phyloP scores from a whole-genome alignment of 2,797 vertebrate genomes.

The Lutjanus argentimaculatus region DNA sequence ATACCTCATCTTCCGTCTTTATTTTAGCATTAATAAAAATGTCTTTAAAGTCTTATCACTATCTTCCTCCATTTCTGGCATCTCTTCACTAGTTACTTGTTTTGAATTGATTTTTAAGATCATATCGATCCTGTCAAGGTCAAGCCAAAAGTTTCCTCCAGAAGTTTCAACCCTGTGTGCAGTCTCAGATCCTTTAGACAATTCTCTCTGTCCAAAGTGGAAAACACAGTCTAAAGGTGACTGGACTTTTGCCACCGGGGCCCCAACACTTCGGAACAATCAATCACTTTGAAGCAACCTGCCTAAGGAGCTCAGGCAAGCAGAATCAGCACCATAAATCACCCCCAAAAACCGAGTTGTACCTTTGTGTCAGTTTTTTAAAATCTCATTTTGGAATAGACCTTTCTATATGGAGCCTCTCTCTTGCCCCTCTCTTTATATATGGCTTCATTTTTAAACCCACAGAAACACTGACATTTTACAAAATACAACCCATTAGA shows the following conservation, averaged over 20 bases:
- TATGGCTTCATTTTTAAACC: constrained; percentile 1
- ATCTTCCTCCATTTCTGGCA: constrained; percentile 16
- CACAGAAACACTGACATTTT: constrained; percentile 10
- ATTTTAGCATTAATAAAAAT: constrained; percentile 12
- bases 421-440: constrained; percentile 5
- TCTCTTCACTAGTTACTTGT: constrained; percentile 13
- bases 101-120: constrained; percentile 41
- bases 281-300: constrained; percentile 64
- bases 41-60: neutral
- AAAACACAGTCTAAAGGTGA: constrained; percentile 58
- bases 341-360: constrained; percentile 40
- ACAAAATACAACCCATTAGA: constrained; percentile 1
- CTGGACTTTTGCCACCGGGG: constrained; percentile 57
- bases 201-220: constrained; percentile 45
- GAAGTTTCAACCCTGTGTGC: constrained; percentile 17
- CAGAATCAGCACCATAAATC: constrained; percentile 63
- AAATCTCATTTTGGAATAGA: constrained; percentile 32
- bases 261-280: constrained; percentile 55
- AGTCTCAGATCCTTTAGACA: constrained; percentile 29
- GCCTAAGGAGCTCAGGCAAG: constrained; percentile 56
- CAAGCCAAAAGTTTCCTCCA: constrained; percentile 25
- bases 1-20: neutral
- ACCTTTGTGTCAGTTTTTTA: constrained; percentile 40
- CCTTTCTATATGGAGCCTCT: neutral
- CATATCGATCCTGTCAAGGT: constrained; percentile 35